Conservation (phyloP, 1,140 invertebrate species). For the Hormaphis cornu region DNA sequence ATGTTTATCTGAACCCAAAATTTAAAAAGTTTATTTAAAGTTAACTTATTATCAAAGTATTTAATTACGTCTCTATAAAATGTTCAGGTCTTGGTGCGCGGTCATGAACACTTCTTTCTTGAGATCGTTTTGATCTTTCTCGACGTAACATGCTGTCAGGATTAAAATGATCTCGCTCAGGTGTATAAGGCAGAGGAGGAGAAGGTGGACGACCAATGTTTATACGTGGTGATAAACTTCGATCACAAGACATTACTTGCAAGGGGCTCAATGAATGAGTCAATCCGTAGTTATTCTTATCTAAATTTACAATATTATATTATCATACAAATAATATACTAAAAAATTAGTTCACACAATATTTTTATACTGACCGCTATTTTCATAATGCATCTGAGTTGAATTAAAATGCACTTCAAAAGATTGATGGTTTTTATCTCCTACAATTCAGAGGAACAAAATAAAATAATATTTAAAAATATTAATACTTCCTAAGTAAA, state of each 20-base stretch:
- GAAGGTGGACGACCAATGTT: conserved; percentile 1
- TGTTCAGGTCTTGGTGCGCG: not conserved
- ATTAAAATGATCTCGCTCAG: conserved; percentile 1
- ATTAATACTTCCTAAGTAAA: no score
- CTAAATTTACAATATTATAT: not conserved
- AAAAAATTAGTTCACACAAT: no score
- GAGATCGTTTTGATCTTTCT: not conserved
- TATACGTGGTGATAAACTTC: not conserved
- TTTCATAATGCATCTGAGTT: not conserved
- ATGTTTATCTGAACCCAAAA: no score
- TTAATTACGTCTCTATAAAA: conserved; percentile 9
- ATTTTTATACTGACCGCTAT: not conserved
- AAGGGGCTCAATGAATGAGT: not conserved
- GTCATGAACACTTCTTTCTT: not conserved
- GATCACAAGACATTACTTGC: not conserved
- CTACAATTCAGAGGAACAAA: conserved; percentile 1
- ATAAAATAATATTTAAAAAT: not conserved
- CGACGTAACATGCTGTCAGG: not conserved
- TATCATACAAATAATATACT: not conserved
- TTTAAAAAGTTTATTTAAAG: not conserved
- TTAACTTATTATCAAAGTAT: not conserved
- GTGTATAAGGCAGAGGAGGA: conserved; percentile 20
- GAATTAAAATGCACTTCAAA: conserved; percentile 8
- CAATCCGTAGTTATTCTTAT: conserved; percentile 12
- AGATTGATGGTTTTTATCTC: conserved; percentile 15